A percentile compares a stretch with the other conserved stretches of the same genome.
Evolutionary conservation across 1,140 invertebrate species (phyloP).

Genomic region (Sminthurinus signatus): DNA sequence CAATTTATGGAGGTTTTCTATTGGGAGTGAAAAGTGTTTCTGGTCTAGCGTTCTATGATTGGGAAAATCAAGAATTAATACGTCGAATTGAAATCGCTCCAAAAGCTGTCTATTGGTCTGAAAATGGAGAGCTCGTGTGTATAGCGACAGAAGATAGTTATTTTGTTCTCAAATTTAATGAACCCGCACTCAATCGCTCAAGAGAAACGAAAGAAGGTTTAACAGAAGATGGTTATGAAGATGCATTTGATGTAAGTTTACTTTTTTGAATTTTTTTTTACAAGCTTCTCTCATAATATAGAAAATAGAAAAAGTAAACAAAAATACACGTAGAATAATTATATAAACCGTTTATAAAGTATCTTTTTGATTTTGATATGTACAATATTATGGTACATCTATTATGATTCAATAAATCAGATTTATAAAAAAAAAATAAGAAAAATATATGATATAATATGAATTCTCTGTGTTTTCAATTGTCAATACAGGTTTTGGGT

Average conservation of each 20-base stretch:
- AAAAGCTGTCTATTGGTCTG: conserved; percentile 92
- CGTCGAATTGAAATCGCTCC: conserved; percentile 93
- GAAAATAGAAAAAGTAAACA: no score
- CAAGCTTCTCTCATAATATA: no score
- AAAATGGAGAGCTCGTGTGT: conserved; percentile 88
- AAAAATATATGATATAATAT: no score
- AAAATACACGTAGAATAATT: no score
- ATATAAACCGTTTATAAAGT: no score
- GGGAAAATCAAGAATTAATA: conserved; percentile 88
- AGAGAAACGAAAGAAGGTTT: conserved; percentile 65
- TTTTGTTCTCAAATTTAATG: conserved; percentile 87
- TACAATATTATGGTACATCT: no score
- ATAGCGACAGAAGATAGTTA: conserved; percentile 94
- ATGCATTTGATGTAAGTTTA: conserved; percentile 81
- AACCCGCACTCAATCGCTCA: conserved; percentile 65
- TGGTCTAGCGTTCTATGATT: conserved; percentile 93
- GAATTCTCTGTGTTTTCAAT: no score
- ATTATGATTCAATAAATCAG: no score
- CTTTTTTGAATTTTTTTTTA: no score
- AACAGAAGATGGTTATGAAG: conserved; percentile 91
- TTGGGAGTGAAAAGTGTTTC: conserved; percentile 89
- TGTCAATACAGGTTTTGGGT: conserved; percentile 70
- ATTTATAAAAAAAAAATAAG: no score
- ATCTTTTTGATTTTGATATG: no score
- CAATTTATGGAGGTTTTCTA: conserved; percentile 91